A percentile compares a stretch with the other conserved stretches of the same genome.
Conservation (phyloP, 2,797 vertebrate genomes). For the Nasua narica region DNA sequence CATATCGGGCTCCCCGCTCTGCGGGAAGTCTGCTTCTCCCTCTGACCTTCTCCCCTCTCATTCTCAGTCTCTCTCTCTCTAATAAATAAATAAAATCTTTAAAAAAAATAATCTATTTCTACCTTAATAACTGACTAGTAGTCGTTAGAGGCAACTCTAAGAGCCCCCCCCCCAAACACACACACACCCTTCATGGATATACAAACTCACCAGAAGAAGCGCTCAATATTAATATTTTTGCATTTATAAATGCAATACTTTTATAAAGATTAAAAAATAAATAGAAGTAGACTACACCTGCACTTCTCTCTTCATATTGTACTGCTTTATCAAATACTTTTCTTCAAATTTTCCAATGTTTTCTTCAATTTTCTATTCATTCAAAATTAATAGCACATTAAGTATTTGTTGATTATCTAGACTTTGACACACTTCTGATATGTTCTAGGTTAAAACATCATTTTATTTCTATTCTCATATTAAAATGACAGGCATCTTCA, state of each 20-base stretch:
- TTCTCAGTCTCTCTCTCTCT: too few species aligned
- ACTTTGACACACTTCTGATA: not conserved
- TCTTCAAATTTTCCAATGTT: not conserved
- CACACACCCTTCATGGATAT: not conserved
- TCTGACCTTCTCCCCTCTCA: too few species aligned
- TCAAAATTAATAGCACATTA: constrained; percentile 13
- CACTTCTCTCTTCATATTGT: not conserved
- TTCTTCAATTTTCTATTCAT: not conserved
- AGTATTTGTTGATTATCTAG: not conserved
- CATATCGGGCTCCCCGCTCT: too few species aligned
- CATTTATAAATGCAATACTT: not conserved
- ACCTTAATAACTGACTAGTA: not conserved
- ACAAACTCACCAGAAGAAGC: not conserved
- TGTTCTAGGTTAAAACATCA: not conserved
- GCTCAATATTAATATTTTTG: not conserved
- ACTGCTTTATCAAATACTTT: not conserved
- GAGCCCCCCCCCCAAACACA: not conserved
- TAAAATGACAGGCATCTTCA: not conserved
- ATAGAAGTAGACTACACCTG: not conserved
- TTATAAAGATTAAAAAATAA: not conserved
- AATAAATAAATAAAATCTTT: too few species aligned
- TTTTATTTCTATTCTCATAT: not conserved
- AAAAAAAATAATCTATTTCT: too few species aligned
- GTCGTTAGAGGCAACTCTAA: not conserved
- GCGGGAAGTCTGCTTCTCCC: too few species aligned